Percentiles rank a stretch among this genome's conserved stretches.
Conservation (phyloP, 2,888 invertebrate species). For the Seira musarum region DNA sequence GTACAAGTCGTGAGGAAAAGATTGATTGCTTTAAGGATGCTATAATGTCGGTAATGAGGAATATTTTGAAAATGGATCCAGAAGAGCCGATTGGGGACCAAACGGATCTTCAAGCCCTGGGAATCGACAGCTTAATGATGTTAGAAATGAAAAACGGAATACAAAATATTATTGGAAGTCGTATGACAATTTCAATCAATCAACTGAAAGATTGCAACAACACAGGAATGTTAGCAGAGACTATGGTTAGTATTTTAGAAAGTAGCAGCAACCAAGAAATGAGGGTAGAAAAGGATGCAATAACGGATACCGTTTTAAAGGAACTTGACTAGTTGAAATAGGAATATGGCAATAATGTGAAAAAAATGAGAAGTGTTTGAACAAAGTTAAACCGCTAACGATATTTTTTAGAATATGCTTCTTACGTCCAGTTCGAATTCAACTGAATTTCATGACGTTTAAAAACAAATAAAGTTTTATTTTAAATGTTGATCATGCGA, state of each 20-base stretch:
- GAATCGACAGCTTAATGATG: constrained; percentile 58
- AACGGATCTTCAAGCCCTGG: constrained; percentile 35
- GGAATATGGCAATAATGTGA: too few species aligned
- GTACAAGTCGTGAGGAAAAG: constrained; percentile 23
- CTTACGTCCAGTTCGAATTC: too few species aligned
- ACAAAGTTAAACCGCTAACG: too few species aligned
- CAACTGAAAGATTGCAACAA: constrained; percentile 55
- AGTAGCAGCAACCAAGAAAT: too few species aligned
- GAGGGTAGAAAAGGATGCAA: too few species aligned
- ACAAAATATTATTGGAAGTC: constrained; percentile 42
- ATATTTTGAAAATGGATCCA: constrained; percentile 41
- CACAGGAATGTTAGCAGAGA: constrained; percentile 6
- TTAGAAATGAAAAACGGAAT: constrained; percentile 53
- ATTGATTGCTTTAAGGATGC: constrained; percentile 38
- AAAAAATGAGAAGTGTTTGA: too few species aligned
- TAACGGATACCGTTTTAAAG: too few species aligned
- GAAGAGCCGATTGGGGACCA: constrained; percentile 46
- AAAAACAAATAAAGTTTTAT: too few species aligned
- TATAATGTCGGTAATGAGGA: constrained; percentile 26
- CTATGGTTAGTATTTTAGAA: constrained; percentile 36
- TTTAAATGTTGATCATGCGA: too few species aligned
- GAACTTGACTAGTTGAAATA: too few species aligned
- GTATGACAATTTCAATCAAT: constrained; percentile 36
- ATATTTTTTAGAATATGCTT: too few species aligned
- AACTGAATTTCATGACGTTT: too few species aligned